Conservation (phyloP, 1,140 invertebrate species). For the Theocolax elegans region DNA sequence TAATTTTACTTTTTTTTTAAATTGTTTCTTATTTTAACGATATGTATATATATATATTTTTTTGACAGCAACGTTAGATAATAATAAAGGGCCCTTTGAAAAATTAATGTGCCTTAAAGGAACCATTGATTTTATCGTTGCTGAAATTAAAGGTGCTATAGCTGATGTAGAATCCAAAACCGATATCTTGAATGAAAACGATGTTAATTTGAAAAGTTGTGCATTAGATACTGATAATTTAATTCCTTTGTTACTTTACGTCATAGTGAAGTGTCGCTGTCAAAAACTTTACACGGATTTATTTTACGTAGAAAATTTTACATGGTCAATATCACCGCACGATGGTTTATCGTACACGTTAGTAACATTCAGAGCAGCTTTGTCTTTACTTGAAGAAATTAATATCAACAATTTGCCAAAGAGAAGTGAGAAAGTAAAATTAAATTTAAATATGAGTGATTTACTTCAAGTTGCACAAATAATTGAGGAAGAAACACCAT, state of each 20-base stretch:
- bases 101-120: constrained; percentile 53
- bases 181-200: constrained; percentile 37
- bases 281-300: constrained; percentile 51
- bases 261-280: constrained; percentile 52
- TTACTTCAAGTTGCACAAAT: not conserved
- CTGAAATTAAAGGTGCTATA: constrained; percentile 53
- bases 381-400: constrained; percentile 39
- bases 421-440: not conserved
- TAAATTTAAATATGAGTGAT: not conserved
- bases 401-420: constrained; percentile 21
- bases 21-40: not conserved
- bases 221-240: constrained; percentile 46
- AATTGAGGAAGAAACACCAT: too few species aligned
- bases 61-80: constrained; percentile 46
- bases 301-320: constrained; percentile 54
- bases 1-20: not conserved
- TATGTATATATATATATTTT: too few species aligned
- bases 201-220: constrained; percentile 30
- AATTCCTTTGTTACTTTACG: constrained; percentile 51
- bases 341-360: constrained; percentile 47
- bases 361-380: constrained; percentile 47
- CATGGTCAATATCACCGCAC: constrained; percentile 46
- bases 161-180: constrained; percentile 49
- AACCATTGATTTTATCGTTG: constrained; percentile 53
- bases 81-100: constrained; percentile 50